Percentiles rank a stretch among this genome's conserved stretches.
These are phyloP conservation scores for Panzeria rudis DNA, from an alignment of 2,888 invertebrate species.

Conservation along the genomic window DNA sequence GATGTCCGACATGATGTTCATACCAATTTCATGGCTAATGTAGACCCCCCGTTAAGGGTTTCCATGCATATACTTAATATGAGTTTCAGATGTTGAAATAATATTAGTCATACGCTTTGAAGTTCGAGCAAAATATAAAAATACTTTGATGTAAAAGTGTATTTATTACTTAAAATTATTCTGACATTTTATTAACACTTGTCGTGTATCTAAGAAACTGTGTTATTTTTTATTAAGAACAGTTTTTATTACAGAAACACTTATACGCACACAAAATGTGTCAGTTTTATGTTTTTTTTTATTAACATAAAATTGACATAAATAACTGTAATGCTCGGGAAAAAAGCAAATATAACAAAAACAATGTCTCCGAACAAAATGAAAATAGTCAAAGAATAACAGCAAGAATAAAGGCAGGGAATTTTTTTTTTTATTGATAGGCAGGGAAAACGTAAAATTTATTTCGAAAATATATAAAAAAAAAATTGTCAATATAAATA, in stretches of 20 bases:
- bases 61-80: too few relatives aligned
- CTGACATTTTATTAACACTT: slow-evolving; percentile 8
- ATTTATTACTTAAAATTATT: background rate
- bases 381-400: slow-evolving; percentile 16
- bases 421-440: background rate
- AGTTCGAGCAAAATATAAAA: too few relatives aligned
- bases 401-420: background rate
- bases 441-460: background rate
- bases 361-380: slow-evolving; percentile 22
- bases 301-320: slow-evolving; percentile 67
- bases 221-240: background rate
- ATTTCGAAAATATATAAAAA: slow-evolving; percentile 13
- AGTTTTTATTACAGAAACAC: slow-evolving; percentile 27
- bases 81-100: too few relatives aligned
- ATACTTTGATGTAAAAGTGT: too few relatives aligned
- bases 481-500: slow-evolving; percentile 33
- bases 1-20: too few relatives aligned
- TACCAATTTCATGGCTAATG: too few relatives aligned
- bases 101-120: too few relatives aligned
- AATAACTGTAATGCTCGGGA: slow-evolving; percentile 35
- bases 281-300: slow-evolving; percentile 63
- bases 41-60: too few relatives aligned
- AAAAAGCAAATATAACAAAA: background rate
- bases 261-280: too few relatives aligned
- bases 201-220: background rate